phyloP scores from a whole-genome alignment of 1,140 invertebrate genomes.

The silkworm (Bombyx mori) region ASM3026992v2 NC_085132.1:3966501-3967000 shows the following conservation, averaged over 20 bases:
- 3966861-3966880: too few relatives aligned
- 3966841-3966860: too few relatives aligned
- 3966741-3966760: constrained; percentile 14
- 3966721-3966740: constrained; percentile 51
- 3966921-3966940: too few relatives aligned
- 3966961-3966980: too few relatives aligned
- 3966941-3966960: too few relatives aligned
- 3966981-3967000: too few relatives aligned
- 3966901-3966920: too few relatives aligned
- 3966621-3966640: constrained; percentile 71
- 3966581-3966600: constrained; percentile 18
- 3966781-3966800: too few relatives aligned
- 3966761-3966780: constrained; percentile 21
- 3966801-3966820: too few relatives aligned
- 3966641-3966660: constrained; percentile 73
- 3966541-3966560: constrained; percentile 23
- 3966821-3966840: too few relatives aligned
- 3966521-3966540: constrained; percentile 33
- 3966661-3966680: constrained; percentile 68
- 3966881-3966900: too few relatives aligned
- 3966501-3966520: constrained; percentile 66
- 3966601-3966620: constrained; percentile 26
- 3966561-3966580: too few relatives aligned
- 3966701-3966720: constrained; percentile 64
- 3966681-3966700: constrained; percentile 65